These are phyloP conservation scores for Lepidocyrtinus sp. DNA, from an alignment of 2,888 invertebrate species.

Conservation along the genomic window DNA sequence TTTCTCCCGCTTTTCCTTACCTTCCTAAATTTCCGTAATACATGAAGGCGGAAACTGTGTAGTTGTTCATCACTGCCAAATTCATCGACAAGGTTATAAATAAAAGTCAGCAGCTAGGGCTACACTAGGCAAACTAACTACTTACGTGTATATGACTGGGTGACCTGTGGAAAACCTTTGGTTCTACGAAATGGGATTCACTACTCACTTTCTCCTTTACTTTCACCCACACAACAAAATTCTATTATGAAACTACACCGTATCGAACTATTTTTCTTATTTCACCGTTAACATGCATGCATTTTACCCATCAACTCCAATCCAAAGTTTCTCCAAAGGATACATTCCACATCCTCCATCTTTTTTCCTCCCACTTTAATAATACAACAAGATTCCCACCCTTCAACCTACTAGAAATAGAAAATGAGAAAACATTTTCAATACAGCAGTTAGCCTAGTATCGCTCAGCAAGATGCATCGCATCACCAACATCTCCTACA, in stretches of 20 bases:
- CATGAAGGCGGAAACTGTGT: constrained; percentile 47
- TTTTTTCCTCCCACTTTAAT: background rate
- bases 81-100: constrained; percentile 68
- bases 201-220: too few relatives aligned
- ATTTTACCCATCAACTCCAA: background rate
- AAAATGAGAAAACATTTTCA: background rate
- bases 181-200: too few relatives aligned
- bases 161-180: background rate
- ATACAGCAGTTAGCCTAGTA: background rate
- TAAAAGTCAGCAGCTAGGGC: constrained; percentile 60
- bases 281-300: background rate
- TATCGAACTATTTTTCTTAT: background rate
- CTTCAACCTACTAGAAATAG: background rate
- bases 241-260: background rate
- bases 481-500: too few relatives aligned
- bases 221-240: background rate
- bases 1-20: background rate
- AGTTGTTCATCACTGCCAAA: constrained; percentile 68
- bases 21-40: constrained; percentile 14
- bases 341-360: background rate
- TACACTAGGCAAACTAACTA: background rate
- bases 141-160: background rate
- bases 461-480: background rate
- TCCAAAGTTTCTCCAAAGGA: background rate
- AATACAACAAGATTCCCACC: background rate